Evolutionary conservation across 30 jellyfish, hydroid and myxozoan species (phyloP), one percentile per base, ranked within the genome.

Genomic region (Rhopilema esculentum): DNA sequence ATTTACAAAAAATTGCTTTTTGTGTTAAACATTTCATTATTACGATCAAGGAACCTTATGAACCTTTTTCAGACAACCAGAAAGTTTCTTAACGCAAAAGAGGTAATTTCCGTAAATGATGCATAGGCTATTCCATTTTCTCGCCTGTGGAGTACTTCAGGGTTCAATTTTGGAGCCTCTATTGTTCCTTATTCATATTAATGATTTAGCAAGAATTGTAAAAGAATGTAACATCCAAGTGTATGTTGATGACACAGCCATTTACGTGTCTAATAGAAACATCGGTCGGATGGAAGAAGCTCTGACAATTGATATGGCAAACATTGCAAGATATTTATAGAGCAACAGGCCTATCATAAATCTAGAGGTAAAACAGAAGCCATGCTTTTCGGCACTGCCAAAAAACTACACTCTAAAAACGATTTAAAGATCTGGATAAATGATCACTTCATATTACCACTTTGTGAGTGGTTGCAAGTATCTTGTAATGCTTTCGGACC

Each of bases 211-310:
- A 1, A 63, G n/a, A 18, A 21, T n/a, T 63, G 72, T 63, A 63
- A 24, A 63, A 24, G 72, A 63, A 18, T 63, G 72, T n/a, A 7
- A 63, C 8, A 18, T 63, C n/a, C 72, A 4, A 63, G 69, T 82
- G 86, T n/a, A 83, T 51, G 77, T 79, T 71, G 92, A 71, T 83
- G 92, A 83, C 78, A 82, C 91, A 29, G 92, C 72, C 87, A 83
- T 83, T 27, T 53, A 79, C 67, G 17, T 18, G 6, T 4, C 26
- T 2, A 66, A 83, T 48, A 83, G 69, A 83, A 83, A 50, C 68
- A 52, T 83, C 32, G 69, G 84, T 69, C 87, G 8, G 87, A 24
- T 69, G 49, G 92, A 83, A 76, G 27, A 83, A 83, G 87, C 92
- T 69, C 23, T 40, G 66, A 83, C 65, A 16, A 33, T n/a, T n/a